A percentile compares a stretch with the other conserved stretches of the same genome.
Conservation (phyloP, 2,113 vertebrate species). For the Sturnus vulgaris region DNA sequence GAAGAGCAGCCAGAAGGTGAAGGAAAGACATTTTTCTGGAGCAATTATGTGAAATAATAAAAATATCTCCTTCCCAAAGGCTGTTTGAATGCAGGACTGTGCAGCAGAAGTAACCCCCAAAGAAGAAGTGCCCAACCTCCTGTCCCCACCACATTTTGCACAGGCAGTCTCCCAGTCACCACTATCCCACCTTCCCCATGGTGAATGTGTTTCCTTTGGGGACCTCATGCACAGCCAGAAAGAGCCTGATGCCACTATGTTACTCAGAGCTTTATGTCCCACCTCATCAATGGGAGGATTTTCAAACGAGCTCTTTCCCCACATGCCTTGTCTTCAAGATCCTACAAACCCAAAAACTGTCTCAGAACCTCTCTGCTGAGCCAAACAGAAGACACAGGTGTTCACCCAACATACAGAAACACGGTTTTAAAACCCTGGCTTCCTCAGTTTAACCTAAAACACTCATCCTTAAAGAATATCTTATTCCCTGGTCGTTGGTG, state of each 20-base stretch:
- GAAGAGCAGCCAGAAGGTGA: background rate
- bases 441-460: background rate
- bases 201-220: accelerated
- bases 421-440: background rate
- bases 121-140: background rate
- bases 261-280: background rate
- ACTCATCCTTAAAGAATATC: background rate
- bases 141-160: too few relatives aligned
- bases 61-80: background rate
- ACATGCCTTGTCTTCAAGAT: background rate
- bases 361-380: background rate
- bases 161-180: background rate
- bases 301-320: background rate
- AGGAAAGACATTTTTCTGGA: background rate
- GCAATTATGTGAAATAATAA: background rate
- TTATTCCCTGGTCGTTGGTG: accelerated
- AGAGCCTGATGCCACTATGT: background rate
- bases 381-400: background rate
- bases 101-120: background rate
- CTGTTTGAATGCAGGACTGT: background rate
- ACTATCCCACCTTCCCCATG: accelerated
- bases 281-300: background rate
- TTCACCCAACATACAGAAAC: background rate
- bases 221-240: background rate
- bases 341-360: background rate